Conservation (phyloP, 2,797 vertebrate species). For the Malurus splendens region DNA sequence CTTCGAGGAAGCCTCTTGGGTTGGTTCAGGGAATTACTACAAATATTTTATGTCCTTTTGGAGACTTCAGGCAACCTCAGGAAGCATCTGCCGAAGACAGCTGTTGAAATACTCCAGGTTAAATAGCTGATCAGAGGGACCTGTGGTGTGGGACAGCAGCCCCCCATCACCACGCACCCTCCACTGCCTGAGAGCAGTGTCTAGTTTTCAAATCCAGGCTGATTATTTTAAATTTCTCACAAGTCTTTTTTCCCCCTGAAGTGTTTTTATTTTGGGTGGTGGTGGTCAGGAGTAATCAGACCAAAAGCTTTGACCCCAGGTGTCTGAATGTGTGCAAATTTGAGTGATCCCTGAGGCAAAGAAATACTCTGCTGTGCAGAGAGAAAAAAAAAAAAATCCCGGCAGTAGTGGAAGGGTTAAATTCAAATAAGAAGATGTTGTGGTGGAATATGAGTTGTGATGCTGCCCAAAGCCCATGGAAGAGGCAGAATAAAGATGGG, state of each 20-base stretch:
- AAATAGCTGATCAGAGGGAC: background rate
- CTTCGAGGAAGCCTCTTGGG: conserved; percentile 47
- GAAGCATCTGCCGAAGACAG: background rate
- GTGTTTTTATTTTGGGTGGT: background rate
- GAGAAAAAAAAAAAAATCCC: background rate
- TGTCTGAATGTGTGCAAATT: background rate
- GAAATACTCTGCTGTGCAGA: background rate
- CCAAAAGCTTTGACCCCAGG: background rate
- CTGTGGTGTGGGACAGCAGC: background rate
- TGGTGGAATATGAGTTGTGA: background rate
- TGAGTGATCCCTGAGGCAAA: fast-evolving
- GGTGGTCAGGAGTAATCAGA: background rate
- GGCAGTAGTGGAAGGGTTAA: background rate
- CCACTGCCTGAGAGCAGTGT: background rate
- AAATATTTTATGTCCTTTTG: conserved; percentile 38
- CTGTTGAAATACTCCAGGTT: background rate
- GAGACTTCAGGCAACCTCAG: conserved; percentile 15
- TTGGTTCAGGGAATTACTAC: conserved; percentile 39
- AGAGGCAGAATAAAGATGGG: background rate
- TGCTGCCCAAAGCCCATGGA: background rate
- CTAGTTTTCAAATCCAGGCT: background rate
- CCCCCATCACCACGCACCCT: background rate
- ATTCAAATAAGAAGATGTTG: background rate
- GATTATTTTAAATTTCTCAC: background rate
- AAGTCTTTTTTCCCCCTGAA: fast-evolving